Conservation (phyloP, 2,888 invertebrate species). For the Dryomyza anilis region DNA sequence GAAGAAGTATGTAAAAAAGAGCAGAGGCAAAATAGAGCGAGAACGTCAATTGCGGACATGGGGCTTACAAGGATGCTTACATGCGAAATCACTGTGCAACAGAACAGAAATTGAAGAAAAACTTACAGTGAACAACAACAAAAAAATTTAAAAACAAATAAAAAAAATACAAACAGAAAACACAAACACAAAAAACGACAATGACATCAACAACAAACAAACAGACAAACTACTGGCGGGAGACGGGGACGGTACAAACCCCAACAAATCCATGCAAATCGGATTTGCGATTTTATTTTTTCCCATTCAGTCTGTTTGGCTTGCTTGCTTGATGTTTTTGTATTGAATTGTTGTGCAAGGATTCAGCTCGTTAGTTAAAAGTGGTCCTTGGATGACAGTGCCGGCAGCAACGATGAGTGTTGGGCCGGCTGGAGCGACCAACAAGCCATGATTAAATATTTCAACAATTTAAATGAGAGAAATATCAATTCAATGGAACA, state of each 20-base stretch:
- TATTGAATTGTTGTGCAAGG: conserved; percentile 3
- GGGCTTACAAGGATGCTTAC: conserved; percentile 56
- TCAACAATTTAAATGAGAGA: background rate
- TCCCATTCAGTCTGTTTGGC: too few species aligned
- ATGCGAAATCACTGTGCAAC: conserved; percentile 51
- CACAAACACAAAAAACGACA: conserved; percentile 13
- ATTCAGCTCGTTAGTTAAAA: conserved; percentile 18
- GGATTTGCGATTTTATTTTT: conserved; percentile 52
- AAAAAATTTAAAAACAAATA: conserved; percentile 36
- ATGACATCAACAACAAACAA: conserved; percentile 15
- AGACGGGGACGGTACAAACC: conserved; percentile 27
- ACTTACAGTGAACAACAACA: conserved; percentile 34
- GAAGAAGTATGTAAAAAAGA: background rate
- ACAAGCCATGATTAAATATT: background rate
- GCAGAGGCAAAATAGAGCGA: conserved; percentile 6
- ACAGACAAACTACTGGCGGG: background rate
- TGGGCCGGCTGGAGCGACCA: background rate
- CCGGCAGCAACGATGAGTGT: background rate
- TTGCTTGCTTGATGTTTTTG: background rate
- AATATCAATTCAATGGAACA: too few species aligned
- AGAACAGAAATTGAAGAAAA: conserved; percentile 11
- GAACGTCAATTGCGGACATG: conserved; percentile 55
- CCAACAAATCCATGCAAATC: conserved; percentile 59
- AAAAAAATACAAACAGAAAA: conserved; percentile 1
- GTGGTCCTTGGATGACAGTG: conserved; percentile 7